Evolutionary conservation across 2,113 vertebrate genomes (phyloP), one percentile per base, ranked within the genome.

Genomic region (Plotosus lineatus): DNA sequence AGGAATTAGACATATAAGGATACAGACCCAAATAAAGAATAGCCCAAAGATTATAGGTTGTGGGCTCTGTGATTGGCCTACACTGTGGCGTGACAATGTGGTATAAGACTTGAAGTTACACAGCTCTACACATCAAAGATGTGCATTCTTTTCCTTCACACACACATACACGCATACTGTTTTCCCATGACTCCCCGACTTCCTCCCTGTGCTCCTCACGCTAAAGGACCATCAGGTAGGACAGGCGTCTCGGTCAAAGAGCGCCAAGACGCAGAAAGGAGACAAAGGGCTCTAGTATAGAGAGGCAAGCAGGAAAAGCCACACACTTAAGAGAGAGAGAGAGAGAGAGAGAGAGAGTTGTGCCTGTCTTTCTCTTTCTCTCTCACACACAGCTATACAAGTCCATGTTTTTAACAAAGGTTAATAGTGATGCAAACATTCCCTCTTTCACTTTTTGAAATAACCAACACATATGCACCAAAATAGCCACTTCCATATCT

Each of bases 171-270:
- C 82, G 77, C 17, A 33, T 42, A 28, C 42, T 66, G 40, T 44
- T 75, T 72, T 77, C 83, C 61, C 50, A n/a, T 74, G 53, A 79
- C 73, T 55, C 40, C 21, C 50, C 65, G 72, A 53, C 75, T 85
- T 81, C 77, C 84, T 61, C 55, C 2, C 48, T 31, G 6, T 44
- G 82, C 79, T 85, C 86, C 85, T 91, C 80, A 12, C 84, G 85
- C 88, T 87, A 86, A 60, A 77, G 40, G 63, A 74, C 61, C 80
- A 84, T 88, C 87, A 88, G 85, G 84, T 88, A 85, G 63, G 4
- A 60, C 44, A 83, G 82, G 77, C 33, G 40, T 77, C 63, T 61
- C 23, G 55, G 36, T 38, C 8, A 56, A 55, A 48, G 23, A 56
- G 74, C 65, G 78, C 74, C 31, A 21, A 85, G 84, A 82, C 83